These are phyloP conservation scores for Propithecus perrieri DNA, from an alignment of 2,797 vertebrate species.

Conservation along the genomic window DNA sequence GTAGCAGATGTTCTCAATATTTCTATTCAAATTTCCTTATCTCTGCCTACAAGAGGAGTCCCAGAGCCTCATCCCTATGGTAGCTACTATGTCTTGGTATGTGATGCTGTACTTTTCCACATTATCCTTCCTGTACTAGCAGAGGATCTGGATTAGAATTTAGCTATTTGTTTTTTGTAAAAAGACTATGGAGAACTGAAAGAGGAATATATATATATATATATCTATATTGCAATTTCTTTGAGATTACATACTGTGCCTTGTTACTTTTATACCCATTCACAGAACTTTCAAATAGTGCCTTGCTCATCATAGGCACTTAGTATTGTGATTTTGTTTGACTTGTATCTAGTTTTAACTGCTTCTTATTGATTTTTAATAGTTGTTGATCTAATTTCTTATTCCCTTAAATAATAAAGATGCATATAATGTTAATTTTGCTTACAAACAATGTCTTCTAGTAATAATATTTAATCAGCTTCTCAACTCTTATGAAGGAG, in stretches of 20 bases:
- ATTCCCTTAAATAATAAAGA: conserved; percentile 43
- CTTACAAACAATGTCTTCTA: not conserved
- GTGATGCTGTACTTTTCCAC: not conserved
- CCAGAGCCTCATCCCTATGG: not conserved
- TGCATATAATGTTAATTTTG: conserved; percentile 27
- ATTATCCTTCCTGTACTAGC: not conserved
- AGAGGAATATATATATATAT: not conserved
- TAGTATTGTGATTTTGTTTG: not conserved
- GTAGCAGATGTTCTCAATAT: not conserved
- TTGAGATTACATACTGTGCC: not conserved
- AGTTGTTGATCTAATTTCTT: conserved; percentile 38
- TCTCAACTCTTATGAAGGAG: not conserved
- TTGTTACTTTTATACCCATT: not conserved
- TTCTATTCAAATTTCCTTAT: not conserved
- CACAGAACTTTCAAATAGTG: not conserved
- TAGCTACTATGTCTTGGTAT: not conserved
- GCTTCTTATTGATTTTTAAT: conserved; percentile 46
- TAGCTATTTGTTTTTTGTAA: conserved; percentile 41
- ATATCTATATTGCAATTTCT: not conserved
- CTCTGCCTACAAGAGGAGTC: not conserved
- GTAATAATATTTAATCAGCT: conserved; percentile 46
- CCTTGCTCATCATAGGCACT: not conserved
- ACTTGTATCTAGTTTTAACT: not conserved
- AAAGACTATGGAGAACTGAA: not conserved
- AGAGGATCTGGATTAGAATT: not conserved